Percentiles rank a stretch among this genome's conserved stretches.
phyloP scores from a whole-genome alignment of 2,113 vertebrate genomes.

The Ochotona curzoniae region DNA sequence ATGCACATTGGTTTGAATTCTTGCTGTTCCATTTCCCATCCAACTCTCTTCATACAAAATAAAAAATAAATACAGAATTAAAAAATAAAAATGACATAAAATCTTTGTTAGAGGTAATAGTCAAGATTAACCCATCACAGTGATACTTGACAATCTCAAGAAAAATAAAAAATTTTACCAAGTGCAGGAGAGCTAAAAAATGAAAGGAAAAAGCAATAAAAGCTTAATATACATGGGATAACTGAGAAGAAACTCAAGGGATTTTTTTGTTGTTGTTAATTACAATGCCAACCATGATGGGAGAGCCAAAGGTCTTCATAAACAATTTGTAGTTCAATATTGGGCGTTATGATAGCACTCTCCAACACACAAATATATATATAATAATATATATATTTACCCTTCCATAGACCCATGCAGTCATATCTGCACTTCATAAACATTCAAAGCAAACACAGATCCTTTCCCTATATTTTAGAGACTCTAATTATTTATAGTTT shows the following conservation, averaged over 20 bases:
- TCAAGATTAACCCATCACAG: background rate
- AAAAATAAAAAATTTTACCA: background rate
- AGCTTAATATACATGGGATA: background rate
- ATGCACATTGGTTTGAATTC: no score
- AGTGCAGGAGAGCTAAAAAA: background rate
- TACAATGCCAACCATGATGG: background rate
- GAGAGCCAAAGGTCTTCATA: background rate
- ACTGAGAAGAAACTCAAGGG: background rate
- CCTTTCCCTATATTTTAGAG: background rate
- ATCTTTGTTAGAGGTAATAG: background rate
- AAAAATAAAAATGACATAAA: background rate
- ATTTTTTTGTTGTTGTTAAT: background rate
- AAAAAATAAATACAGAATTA: background rate
- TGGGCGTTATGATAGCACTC: background rate
- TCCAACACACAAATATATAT: no score
- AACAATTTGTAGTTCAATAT: background rate
- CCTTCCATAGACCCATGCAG: background rate
- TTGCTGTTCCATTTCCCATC: no score
- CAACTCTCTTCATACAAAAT: background rate
- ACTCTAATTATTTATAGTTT: background rate
- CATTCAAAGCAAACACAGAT: no score
- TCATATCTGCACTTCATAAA: background rate
- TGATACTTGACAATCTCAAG: background rate
- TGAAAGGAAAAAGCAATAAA: background rate
- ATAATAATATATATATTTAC: rapidly evolving